These are phyloP conservation scores for Lipophrys pholis DNA, from an alignment of 2,113 vertebrate genomes.

Conservation along the genomic window DNA sequence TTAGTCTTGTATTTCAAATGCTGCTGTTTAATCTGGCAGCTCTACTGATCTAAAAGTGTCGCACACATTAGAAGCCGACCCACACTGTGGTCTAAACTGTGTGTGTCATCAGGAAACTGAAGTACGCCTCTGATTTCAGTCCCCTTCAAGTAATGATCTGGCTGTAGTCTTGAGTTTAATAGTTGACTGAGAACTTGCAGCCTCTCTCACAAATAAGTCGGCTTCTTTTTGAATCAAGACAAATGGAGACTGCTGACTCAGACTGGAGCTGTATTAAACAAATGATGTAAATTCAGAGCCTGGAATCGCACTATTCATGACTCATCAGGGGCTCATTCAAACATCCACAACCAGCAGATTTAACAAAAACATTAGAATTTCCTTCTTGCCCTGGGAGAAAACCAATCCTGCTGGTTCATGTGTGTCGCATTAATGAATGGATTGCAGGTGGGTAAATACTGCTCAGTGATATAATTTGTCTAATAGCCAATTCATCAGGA, in stretches of 20 bases:
- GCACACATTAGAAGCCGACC: too few relatives aligned
- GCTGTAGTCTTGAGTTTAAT: neutral
- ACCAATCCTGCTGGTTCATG: neutral
- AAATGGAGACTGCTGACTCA: conserved; percentile 41
- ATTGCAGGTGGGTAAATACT: neutral
- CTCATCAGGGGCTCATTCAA: conserved; percentile 46
- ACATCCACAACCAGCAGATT: conserved; percentile 41
- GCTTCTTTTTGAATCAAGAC: conserved; percentile 19
- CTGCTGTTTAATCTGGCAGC: too few relatives aligned
- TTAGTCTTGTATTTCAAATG: too few relatives aligned
- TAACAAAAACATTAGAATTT: conserved; percentile 34
- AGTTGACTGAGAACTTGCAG: neutral
- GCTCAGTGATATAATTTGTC: neutral
- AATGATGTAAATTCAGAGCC: conserved; percentile 53
- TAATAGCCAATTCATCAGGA: conserved; percentile 1
- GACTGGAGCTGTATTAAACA: conserved; percentile 24
- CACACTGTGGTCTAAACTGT: neutral
- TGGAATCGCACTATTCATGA: conserved; percentile 34
- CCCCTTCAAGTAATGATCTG: conserved; percentile 10
- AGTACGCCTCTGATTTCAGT: conserved; percentile 9
- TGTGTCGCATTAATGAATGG: neutral
- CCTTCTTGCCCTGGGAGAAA: conserved; percentile 22
- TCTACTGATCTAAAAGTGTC: too few relatives aligned
- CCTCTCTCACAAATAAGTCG: neutral
- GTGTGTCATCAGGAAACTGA: neutral